Percentiles rank a stretch among this genome's conserved stretches.
These are phyloP conservation scores for Clarias batrachus DNA, from an alignment of 2,113 vertebrate genomes.

Conservation along the genomic window DNA sequence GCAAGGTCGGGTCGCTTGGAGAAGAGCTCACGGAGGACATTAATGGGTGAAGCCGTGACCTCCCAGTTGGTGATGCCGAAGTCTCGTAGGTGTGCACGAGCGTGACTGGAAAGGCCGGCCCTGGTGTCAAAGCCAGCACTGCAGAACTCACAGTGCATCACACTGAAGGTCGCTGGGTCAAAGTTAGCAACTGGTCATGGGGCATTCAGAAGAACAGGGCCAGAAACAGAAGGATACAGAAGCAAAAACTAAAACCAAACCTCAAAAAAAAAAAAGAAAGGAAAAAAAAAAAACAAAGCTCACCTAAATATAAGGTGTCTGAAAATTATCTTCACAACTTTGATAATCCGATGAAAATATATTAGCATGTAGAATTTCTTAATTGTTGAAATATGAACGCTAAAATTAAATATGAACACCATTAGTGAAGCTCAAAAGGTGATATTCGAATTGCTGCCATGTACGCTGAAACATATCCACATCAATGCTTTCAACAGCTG, in stretches of 20 bases:
- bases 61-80: slow-evolving; percentile 98
- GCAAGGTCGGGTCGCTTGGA: slow-evolving; percentile 84
- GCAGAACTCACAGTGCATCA: slow-evolving; percentile 98
- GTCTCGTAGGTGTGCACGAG: slow-evolving; percentile 90
- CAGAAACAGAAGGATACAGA: slow-evolving; percentile 34
- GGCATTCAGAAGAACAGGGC: slow-evolving; percentile 16
- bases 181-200: slow-evolving; percentile 86
- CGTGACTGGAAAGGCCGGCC: slow-evolving; percentile 93
- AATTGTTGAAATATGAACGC: not conserved
- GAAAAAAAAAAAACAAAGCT: not conserved
- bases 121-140: slow-evolving; percentile 92
- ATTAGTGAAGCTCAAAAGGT: not conserved
- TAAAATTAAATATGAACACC: not conserved
- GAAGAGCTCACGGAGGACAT: slow-evolving; percentile 89
- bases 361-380: not conserved
- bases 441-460: not conserved
- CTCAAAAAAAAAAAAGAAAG: not conserved
- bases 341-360: not conserved
- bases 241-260: slow-evolving; percentile 24
- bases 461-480: not conserved
- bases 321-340: not conserved
- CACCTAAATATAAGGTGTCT: not conserved
- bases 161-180: slow-evolving; percentile 90
- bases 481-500: not conserved
- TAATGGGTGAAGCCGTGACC: slow-evolving; percentile 90